phyloP scores from a whole-genome alignment of 30 jellyfish, hydroid and myxozoan species.

The Haliclystus octoradiatus region DNA sequence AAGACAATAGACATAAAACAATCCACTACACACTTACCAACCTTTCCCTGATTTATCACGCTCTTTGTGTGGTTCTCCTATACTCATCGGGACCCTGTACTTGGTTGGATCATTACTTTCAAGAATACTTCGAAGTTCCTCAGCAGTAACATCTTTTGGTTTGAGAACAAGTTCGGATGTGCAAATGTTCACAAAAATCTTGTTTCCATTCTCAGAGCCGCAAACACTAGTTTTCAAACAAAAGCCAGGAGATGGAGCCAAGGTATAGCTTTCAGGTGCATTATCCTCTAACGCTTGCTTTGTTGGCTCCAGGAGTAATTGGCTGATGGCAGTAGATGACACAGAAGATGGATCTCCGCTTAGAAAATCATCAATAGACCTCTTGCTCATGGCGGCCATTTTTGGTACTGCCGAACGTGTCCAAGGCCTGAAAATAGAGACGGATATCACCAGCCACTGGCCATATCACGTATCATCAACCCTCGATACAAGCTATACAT shows the following conservation, averaged over 20 bases:
- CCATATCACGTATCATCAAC: too few relatives aligned
- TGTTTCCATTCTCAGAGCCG: constrained; percentile 27
- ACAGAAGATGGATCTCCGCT: too few relatives aligned
- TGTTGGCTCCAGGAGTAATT: constrained; percentile 41
- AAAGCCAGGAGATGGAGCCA: constrained; percentile 89
- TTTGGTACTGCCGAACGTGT: too few relatives aligned
- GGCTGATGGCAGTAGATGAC: too few relatives aligned
- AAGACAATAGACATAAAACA: too few relatives aligned
- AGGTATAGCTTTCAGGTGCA: constrained; percentile 39
- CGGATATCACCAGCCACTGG: too few relatives aligned
- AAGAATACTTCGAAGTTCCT: constrained; percentile 48
- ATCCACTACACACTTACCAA: too few relatives aligned
- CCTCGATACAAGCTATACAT: too few relatives aligned
- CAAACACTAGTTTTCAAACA: constrained; percentile 42
- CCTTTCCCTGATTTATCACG: constrained; percentile 69
- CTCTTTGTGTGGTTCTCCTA: constrained; percentile 84
- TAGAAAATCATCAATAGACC: too few relatives aligned
- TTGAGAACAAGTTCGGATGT: constrained; percentile 62
- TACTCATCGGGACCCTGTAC: constrained; percentile 89
- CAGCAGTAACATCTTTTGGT: constrained; percentile 74
- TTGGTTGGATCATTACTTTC: constrained; percentile 80
- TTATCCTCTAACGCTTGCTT: constrained; percentile 12
- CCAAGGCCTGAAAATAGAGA: too few relatives aligned
- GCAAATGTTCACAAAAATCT: constrained; percentile 74
- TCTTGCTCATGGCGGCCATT: too few relatives aligned